phyloP scores from a whole-genome alignment of 2,113 vertebrate genomes.

The Agapornis roseicollis region DNA sequence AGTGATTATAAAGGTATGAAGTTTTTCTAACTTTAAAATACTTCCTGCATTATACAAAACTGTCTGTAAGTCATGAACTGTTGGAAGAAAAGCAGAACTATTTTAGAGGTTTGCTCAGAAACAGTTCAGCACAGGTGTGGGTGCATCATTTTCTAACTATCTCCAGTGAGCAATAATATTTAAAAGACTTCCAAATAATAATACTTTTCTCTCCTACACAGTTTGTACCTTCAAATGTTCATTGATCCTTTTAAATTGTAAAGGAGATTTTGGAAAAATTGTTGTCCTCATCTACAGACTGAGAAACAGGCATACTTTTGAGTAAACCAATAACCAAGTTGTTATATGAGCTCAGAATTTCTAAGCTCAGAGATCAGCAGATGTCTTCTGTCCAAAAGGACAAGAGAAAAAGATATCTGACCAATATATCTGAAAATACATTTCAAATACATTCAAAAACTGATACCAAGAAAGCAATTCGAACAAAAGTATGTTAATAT shows the following conservation, averaged over 20 bases:
- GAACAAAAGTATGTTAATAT: not conserved
- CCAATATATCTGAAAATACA: not conserved
- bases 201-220: not conserved
- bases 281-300: not conserved
- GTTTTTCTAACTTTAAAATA: not conserved
- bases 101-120: constrained; percentile 1
- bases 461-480: not conserved
- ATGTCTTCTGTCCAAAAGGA: not conserved
- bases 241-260: not conserved
- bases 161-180: constrained; percentile 3
- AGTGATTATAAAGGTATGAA: not conserved
- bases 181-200: constrained; percentile 4
- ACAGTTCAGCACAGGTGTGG: not conserved
- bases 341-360: not conserved
- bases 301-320: not conserved
- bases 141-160: not conserved
- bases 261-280: not conserved
- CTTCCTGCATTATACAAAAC: not conserved
- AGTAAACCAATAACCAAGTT: not conserved
- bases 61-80: not conserved
- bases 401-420: not conserved
- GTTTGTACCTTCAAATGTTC: constrained; percentile 27
- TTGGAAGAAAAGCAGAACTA: constrained; percentile 5
- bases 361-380: not conserved
- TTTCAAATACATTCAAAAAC: not conserved